Evolutionary conservation across 2,888 invertebrate species (phyloP), one percentile per base, ranked within the genome.

Genomic region (Ophion slaviceki): DNA sequence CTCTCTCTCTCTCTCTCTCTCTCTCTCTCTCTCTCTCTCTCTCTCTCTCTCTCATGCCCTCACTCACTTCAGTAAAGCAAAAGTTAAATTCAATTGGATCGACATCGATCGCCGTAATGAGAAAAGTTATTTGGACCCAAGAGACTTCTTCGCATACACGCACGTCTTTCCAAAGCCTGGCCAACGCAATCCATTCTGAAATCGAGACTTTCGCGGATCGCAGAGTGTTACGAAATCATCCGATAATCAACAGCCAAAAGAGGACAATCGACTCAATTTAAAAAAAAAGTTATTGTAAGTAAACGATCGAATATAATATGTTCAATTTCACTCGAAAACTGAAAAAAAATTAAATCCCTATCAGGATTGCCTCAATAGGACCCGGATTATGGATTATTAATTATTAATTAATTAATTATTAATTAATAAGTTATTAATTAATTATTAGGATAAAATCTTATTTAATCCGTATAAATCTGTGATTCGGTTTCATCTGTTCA

Each of bases 91-190:
- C 92, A 92, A 92, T 92, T 92, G 90, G 91, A 90, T 91, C 91
- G 88, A 90, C 90, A 92, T 92, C 91, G 91, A 92, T 92, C 91
- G 89, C 88, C 88, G 88, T 92, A 92, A 92, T 92, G 92, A 92
- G 92, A 92, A 92, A 92, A 92, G 92, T 92, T 92, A 85, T 86
- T 86, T 87, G 85, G 82, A 84, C 87, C 85, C 85, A 86, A 89
- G 71, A 78, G 78, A 84, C 75, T 74, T 53, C 53, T 70, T 83
- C 70, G 53, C 75, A 78, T 66, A 47, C 62, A 59, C 74, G 68
- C 59, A 78, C 72, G n/a, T 75, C 17, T 53, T 14, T 53, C 24
- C 64, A 66, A 47, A 61, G 62, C 68, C 20, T 59, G 59, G 61
- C 61, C 68, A 62, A 83, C 77, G 76, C 75, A 82, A 71, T 74